phyloP scores from a whole-genome alignment of 2,888 invertebrate species.

The Petrolisthes cinctipes region DNA sequence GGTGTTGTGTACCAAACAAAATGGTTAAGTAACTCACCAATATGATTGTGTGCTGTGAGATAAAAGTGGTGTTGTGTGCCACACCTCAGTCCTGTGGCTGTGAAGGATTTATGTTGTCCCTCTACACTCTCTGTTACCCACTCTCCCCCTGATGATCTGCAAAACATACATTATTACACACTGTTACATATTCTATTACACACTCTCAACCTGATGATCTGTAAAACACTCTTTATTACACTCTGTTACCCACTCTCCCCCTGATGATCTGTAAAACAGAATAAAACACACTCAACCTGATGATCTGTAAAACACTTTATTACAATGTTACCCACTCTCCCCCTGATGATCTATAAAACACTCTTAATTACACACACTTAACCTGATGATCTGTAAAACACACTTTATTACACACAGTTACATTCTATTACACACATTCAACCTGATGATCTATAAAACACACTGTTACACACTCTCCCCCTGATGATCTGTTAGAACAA shows the following conservation, averaged over 20 bases:
- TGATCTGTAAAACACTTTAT: too few species aligned
- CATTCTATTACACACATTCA: background rate
- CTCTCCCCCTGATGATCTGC: constrained; percentile 19
- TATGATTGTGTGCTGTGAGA: constrained; percentile 58
- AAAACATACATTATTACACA: background rate
- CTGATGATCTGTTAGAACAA: too few species aligned
- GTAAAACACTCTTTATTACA: background rate
- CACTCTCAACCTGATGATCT: background rate
- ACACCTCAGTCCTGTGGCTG: constrained; percentile 50
- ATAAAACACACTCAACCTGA: background rate
- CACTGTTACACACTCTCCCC: too few species aligned
- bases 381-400: background rate
- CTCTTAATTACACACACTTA: too few species aligned
- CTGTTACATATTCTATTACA: background rate
- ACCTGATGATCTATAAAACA: too few species aligned
- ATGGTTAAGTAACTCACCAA: constrained; percentile 53
- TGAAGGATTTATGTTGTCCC: constrained; percentile 52
- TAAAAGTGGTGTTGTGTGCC: constrained; percentile 61
- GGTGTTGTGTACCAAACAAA: constrained; percentile 59
- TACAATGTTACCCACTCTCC: too few species aligned
- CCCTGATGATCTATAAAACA: too few species aligned
- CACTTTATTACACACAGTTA: too few species aligned
- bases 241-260: background rate
- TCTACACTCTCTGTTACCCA: constrained; percentile 43
- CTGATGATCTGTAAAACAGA: background rate